phyloP scores from a whole-genome alignment of 1,140 invertebrate species.

The Pogonus chalceus region DNA sequence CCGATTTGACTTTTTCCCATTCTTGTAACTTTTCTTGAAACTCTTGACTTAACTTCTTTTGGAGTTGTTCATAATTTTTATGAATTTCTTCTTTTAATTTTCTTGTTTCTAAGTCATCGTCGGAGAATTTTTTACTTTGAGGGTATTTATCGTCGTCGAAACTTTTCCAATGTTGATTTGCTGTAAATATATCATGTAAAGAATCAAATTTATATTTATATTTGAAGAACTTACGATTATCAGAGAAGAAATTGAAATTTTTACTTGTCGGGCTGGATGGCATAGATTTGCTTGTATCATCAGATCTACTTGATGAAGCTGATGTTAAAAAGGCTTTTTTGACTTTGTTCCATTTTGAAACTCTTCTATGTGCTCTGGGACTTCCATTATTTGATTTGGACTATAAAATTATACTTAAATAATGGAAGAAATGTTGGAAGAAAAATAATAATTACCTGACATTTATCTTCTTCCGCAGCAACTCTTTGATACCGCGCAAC shows the following conservation, averaged over 20 bases:
- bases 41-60: slow-evolving; percentile 57
- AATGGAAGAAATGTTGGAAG: background rate
- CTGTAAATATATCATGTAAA: too few species aligned
- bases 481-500: slow-evolving; percentile 24
- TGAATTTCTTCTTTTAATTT: slow-evolving; percentile 42
- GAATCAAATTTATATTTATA: too few species aligned
- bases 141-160: too few species aligned
- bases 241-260: background rate
- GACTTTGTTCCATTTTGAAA: slow-evolving; percentile 61
- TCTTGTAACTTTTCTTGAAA: slow-evolving; percentile 61
- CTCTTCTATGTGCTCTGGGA: slow-evolving; percentile 16
- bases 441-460: slow-evolving; percentile 13
- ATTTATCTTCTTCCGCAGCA: slow-evolving; percentile 20
- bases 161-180: too few species aligned
- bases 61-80: slow-evolving; percentile 50
- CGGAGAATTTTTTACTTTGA: too few species aligned
- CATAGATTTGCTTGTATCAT: slow-evolving; percentile 37
- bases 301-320: slow-evolving; percentile 19
- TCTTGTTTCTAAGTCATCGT: background rate
- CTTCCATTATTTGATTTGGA: slow-evolving; percentile 7
- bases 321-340: slow-evolving; percentile 59
- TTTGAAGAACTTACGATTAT: too few species aligned
- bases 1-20: slow-evolving; percentile 51
- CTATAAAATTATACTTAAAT: slow-evolving; percentile 9
- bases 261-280: slow-evolving; percentile 48